phyloP scores from a whole-genome alignment of 2,888 invertebrate genomes.

The Linnaemya tessellans region DNA sequence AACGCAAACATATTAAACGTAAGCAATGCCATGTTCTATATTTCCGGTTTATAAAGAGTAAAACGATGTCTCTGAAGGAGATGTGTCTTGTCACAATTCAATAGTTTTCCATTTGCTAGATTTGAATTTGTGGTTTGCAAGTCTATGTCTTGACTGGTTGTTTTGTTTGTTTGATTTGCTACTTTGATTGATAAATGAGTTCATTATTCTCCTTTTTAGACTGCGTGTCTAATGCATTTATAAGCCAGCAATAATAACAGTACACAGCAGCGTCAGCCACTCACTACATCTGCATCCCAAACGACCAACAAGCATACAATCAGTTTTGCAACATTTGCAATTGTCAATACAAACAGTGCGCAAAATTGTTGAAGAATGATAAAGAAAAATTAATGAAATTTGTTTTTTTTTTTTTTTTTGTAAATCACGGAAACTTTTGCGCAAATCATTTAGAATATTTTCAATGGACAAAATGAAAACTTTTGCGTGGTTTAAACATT shows the following conservation, averaged over 20 bases:
- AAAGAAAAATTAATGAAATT: conserved; percentile 15
- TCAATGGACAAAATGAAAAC: conserved; percentile 37
- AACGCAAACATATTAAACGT: neutral
- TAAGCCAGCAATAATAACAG: conserved; percentile 54
- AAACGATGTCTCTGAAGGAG: conserved; percentile 58
- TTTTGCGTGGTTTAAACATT: conserved; percentile 45
- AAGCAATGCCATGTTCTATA: conserved; percentile 59
- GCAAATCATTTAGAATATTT: conserved; percentile 34
- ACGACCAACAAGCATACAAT: conserved; percentile 38
- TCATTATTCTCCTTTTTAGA: conserved; percentile 69
- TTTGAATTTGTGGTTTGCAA: conserved; percentile 26
- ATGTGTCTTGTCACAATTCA: conserved; percentile 62
- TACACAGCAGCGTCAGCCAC: conserved; percentile 33
- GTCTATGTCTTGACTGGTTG: conserved; percentile 42
- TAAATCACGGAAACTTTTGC: conserved; percentile 48
- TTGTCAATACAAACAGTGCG: conserved; percentile 52
- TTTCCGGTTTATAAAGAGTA: conserved; percentile 64
- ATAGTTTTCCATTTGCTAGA: conserved; percentile 51
- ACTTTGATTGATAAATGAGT: conserved; percentile 72
- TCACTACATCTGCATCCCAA: conserved; percentile 35
- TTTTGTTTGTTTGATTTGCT: conserved; percentile 66
- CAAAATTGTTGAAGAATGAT: neutral
- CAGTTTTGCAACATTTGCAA: conserved; percentile 38
- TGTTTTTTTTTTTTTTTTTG: conserved; percentile 9
- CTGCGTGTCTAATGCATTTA: conserved; percentile 72